Conservation (phyloP, 2,888 invertebrate species). For the Yponomeuta malinellus region DNA sequence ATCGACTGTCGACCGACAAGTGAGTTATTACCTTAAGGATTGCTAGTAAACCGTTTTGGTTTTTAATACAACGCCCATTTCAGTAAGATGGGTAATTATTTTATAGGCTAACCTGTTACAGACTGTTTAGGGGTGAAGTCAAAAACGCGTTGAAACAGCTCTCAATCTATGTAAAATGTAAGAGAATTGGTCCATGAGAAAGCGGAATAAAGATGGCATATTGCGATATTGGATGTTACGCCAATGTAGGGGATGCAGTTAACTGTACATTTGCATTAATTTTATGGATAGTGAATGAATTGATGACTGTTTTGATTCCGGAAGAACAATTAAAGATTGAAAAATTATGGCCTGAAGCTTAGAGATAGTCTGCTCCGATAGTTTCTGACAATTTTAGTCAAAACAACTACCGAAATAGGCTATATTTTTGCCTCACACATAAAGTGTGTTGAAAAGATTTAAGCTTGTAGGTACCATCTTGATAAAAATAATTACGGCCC, state of each 20-base stretch:
- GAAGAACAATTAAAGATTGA: background rate
- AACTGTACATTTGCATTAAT: conserved; percentile 12
- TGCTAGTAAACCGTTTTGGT: conserved; percentile 16
- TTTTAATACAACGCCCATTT: conserved; percentile 19
- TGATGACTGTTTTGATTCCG: conserved; percentile 3
- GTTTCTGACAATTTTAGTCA: too few relatives aligned
- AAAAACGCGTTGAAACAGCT: background rate
- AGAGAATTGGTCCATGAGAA: too few relatives aligned
- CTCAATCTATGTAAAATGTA: background rate
- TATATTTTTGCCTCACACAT: too few relatives aligned
- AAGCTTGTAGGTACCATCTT: too few relatives aligned
- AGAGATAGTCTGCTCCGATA: too few relatives aligned
- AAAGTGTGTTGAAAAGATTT: too few relatives aligned
- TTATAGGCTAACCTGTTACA: conserved; percentile 32
- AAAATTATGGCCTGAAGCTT: too few relatives aligned
- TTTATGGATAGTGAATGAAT: conserved; percentile 5
- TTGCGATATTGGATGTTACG: too few relatives aligned
- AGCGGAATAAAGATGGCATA: background rate
- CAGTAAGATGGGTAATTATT: conserved; percentile 29
- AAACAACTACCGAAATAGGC: too few relatives aligned
- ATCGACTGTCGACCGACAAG: background rate
- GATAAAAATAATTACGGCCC: too few relatives aligned
- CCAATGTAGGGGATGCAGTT: too few relatives aligned
- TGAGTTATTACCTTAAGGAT: background rate
- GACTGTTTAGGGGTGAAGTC: conserved; percentile 19